A percentile compares a stretch with the other conserved stretches of the same genome.
Evolutionary conservation across 2,888 invertebrate genomes (phyloP).

Genomic region (Habrosyne pyritoides): DNA sequence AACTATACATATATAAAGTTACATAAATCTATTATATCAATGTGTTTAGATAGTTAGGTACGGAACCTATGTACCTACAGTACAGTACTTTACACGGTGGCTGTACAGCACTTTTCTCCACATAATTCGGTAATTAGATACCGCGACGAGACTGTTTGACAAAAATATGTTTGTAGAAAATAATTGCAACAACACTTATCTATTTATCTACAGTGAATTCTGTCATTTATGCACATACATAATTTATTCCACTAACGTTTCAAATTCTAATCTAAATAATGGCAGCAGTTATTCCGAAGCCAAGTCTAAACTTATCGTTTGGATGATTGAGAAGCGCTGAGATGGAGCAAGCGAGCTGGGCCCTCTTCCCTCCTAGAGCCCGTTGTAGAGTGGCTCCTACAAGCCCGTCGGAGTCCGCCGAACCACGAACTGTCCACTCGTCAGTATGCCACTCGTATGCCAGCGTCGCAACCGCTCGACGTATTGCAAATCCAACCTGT

Average conservation of each 20-base stretch:
- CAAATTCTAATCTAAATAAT: slow-evolving; percentile 45
- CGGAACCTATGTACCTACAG: too few relatives aligned
- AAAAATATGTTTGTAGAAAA: too few relatives aligned
- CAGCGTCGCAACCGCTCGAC: slow-evolving; percentile 67
- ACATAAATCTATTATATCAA: slow-evolving; percentile 10
- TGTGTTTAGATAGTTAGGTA: too few relatives aligned
- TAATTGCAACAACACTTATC: not conserved
- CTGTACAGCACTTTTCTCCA: not conserved
- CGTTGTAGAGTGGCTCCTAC: slow-evolving; percentile 73
- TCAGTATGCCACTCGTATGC: slow-evolving; percentile 73
- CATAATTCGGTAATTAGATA: not conserved
- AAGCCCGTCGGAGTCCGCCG: slow-evolving; percentile 73
- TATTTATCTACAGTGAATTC: not conserved
- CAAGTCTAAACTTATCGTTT: slow-evolving; percentile 77
- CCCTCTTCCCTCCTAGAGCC: slow-evolving; percentile 62
- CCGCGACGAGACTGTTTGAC: too few relatives aligned
- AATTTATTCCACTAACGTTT: not conserved
- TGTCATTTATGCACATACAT: not conserved
- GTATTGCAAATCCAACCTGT: slow-evolving; percentile 70
- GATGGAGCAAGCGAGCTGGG: slow-evolving; percentile 67
- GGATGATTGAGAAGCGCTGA: slow-evolving; percentile 77
- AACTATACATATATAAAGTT: slow-evolving; percentile 15
- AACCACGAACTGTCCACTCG: slow-evolving; percentile 71
- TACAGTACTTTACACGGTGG: not conserved
- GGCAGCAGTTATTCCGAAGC: slow-evolving; percentile 70